Percentiles rank a stretch among this genome's conserved stretches.
phyloP scores from a whole-genome alignment of 2,888 invertebrate genomes.

The Cheilosia impressa region DNA sequence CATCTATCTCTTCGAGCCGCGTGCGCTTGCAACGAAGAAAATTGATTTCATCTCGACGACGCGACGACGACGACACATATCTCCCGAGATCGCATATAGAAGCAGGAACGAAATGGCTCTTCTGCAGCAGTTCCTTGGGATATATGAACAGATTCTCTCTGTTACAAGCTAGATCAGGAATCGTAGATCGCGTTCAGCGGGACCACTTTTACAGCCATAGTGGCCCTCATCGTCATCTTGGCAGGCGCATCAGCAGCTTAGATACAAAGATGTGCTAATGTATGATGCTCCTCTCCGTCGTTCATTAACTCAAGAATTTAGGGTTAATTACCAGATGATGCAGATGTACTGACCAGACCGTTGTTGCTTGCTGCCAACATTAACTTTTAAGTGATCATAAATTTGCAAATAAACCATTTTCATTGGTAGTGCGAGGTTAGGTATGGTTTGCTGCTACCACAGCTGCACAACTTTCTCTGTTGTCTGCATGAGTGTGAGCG shows the following conservation, averaged over 20 bases:
- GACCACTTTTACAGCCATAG: slow-evolving; percentile 36
- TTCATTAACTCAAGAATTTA: slow-evolving; percentile 72
- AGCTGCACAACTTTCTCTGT: slow-evolving; percentile 66
- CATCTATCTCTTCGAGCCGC: slow-evolving; percentile 44
- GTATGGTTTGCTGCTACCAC: slow-evolving; percentile 32
- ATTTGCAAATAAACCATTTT: slow-evolving; percentile 72
- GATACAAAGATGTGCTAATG: slow-evolving; percentile 29
- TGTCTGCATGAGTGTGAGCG: not conserved
- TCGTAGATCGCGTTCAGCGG: slow-evolving; percentile 38
- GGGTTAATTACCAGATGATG: slow-evolving; percentile 71
- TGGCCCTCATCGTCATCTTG: slow-evolving; percentile 7
- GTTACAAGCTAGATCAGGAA: slow-evolving; percentile 35
- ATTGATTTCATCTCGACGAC: slow-evolving; percentile 67
- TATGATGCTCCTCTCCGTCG: slow-evolving; percentile 33
- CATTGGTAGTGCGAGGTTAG: slow-evolving; percentile 48
- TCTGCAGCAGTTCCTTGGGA: slow-evolving; percentile 8
- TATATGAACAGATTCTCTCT: slow-evolving; percentile 35
- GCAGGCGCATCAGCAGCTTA: slow-evolving; percentile 17
- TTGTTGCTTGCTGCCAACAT: slow-evolving; percentile 25
- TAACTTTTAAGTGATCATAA: slow-evolving; percentile 65
- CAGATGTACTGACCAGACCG: slow-evolving; percentile 30
- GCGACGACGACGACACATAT: slow-evolving; percentile 25
- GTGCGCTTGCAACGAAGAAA: slow-evolving; percentile 43
- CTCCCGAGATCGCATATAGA: slow-evolving; percentile 32
- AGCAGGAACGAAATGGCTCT: slow-evolving; percentile 7